phyloP scores from a whole-genome alignment of 2,797 vertebrate species.

The Melanitta fusca region DNA sequence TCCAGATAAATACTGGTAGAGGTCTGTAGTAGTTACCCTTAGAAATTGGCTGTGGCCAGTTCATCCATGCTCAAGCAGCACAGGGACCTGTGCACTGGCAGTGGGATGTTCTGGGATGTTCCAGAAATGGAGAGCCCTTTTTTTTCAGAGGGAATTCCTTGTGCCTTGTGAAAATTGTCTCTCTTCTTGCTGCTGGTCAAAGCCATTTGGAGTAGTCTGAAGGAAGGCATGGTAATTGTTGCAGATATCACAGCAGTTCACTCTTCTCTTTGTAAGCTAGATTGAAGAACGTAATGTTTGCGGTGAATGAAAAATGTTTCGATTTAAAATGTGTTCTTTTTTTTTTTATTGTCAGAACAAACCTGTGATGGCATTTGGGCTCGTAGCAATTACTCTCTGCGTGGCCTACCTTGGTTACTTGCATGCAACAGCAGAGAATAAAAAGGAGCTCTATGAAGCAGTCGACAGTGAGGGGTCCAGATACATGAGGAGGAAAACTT shows the following conservation, averaged over 20 bases:
- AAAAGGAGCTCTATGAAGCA: conserved; percentile 90
- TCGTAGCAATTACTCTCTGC: conserved; percentile 88
- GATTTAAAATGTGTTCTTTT: not conserved
- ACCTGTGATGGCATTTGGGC: conserved; percentile 92
- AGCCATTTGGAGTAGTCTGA: not conserved
- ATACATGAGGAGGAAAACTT: conserved; percentile 88
- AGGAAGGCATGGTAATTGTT: not conserved
- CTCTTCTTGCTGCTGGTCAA: not conserved
- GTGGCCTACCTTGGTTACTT: conserved; percentile 94
- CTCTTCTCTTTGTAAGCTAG: not conserved
- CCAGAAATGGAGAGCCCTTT: not conserved
- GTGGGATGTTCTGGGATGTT: not conserved
- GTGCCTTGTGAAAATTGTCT: not conserved
- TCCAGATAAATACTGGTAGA: not conserved
- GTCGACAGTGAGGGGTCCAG: conserved; percentile 88
- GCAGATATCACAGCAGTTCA: not conserved
- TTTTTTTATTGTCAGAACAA: conserved; percentile 87
- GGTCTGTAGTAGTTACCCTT: not conserved
- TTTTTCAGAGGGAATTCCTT: not conserved
- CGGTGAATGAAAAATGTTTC: not conserved
- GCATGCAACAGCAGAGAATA: conserved; percentile 89
- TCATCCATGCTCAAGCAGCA: not conserved
- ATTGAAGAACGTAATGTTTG: not conserved
- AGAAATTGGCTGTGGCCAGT: not conserved
- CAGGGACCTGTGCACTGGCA: not conserved